Percentiles rank a stretch among this genome's conserved stretches.
Conservation (phyloP, 2,797 vertebrate species). For the Sebastes minor region DNA sequence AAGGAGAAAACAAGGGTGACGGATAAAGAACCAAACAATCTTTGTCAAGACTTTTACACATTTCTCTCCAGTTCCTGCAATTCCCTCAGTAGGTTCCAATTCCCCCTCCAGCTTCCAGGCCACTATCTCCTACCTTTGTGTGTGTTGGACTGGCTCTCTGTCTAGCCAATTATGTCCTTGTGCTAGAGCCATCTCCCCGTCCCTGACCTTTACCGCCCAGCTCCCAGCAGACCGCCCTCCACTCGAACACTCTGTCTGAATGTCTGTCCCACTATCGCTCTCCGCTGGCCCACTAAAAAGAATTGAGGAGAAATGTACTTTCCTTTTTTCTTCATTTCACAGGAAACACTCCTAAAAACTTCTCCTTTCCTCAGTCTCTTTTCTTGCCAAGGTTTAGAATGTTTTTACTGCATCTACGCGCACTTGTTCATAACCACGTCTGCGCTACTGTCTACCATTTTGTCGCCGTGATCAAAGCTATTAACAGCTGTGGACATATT, state of each 20-base stretch:
- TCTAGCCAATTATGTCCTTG: constrained; percentile 74
- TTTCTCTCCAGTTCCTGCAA: constrained; percentile 40
- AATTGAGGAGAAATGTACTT: not conserved
- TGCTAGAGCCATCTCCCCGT: constrained; percentile 62
- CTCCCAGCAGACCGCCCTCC: constrained; percentile 57
- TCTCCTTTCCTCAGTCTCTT: not conserved
- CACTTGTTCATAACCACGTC: not conserved
- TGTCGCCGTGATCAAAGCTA: constrained; percentile 22
- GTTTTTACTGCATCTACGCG: not conserved
- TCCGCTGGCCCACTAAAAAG: constrained; percentile 27
- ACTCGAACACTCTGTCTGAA: constrained; percentile 56
- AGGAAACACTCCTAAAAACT: constrained; percentile 10
- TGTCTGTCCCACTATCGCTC: constrained; percentile 53
- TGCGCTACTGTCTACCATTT: not conserved
- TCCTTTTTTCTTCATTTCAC: not conserved
- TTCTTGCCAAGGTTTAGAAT: not conserved
- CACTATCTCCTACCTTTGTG: constrained; percentile 28
- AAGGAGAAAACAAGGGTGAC: constrained; percentile 31
- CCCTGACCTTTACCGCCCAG: constrained; percentile 74
- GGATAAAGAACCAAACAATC: constrained; percentile 54
- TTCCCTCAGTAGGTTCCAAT: constrained; percentile 30
- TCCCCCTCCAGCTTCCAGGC: constrained; percentile 33
- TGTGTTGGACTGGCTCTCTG: constrained; percentile 55
- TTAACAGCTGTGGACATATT: constrained; percentile 34
- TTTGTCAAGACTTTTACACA: constrained; percentile 53